These are phyloP conservation scores for Perdita meconis DNA, from an alignment of 2,888 invertebrate species.

Conservation along the genomic window DNA sequence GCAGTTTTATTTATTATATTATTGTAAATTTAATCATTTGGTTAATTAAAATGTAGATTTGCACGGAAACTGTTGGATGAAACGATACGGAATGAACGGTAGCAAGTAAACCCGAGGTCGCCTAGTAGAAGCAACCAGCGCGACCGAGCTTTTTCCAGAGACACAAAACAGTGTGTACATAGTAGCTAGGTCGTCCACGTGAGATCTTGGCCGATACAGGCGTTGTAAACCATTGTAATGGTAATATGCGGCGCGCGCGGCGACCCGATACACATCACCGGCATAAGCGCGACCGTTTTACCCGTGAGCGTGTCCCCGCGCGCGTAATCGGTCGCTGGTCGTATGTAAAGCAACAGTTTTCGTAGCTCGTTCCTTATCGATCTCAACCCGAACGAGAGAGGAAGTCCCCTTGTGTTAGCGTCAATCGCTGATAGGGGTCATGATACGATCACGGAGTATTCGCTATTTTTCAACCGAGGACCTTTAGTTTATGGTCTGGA, in stretches of 20 bases:
- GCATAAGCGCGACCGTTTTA: constrained; percentile 41
- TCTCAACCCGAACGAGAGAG: not conserved
- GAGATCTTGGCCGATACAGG: constrained; percentile 77
- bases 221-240: constrained; percentile 81
- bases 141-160: constrained; percentile 38
- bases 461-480: not conserved
- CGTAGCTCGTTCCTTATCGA: constrained; percentile 23
- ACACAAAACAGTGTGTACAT: constrained; percentile 43
- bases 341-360: constrained; percentile 36
- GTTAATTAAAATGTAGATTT: not conserved
- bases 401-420: not conserved
- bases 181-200: constrained; percentile 58
- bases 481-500: not conserved
- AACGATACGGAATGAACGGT: constrained; percentile 10
- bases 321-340: constrained; percentile 36
- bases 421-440: not conserved
- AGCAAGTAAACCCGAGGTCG: constrained; percentile 13
- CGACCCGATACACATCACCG: constrained; percentile 60
- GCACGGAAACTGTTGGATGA: constrained; percentile 19
- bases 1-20: too few species aligned
- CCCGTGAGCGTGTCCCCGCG: constrained; percentile 46
- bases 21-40: not conserved
- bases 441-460: not conserved
- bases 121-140: constrained; percentile 7
- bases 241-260: constrained; percentile 73